A percentile compares a stretch with the other conserved stretches of the same genome.
phyloP scores from a whole-genome alignment of 64 coral and sea anemone species.

The Montipora sp. region DNA sequence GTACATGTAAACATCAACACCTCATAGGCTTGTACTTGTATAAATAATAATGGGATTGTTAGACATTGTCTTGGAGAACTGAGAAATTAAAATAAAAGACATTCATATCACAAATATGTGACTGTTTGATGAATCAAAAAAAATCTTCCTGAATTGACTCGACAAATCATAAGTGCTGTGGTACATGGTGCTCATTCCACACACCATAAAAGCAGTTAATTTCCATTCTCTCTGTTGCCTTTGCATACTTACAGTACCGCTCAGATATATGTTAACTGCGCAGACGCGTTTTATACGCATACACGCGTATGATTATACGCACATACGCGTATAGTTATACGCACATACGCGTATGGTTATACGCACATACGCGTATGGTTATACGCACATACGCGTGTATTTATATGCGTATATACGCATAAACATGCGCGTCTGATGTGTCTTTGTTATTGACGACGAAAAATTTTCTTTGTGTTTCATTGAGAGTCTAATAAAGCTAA shows the following conservation, averaged over 20 bases:
- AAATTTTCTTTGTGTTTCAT: too few relatives aligned
- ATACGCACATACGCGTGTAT: too few relatives aligned
- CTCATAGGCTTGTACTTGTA: slow-evolving; percentile 60
- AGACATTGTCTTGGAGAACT: slow-evolving; percentile 71
- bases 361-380: too few relatives aligned
- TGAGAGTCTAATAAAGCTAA: too few relatives aligned
- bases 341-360: too few relatives aligned
- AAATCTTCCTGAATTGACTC: slow-evolving; percentile 13
- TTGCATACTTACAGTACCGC: slow-evolving; percentile 36
- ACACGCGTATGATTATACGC: too few relatives aligned
- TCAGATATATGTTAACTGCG: too few relatives aligned
- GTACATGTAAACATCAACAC: slow-evolving; percentile 53
- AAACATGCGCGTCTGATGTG: too few relatives aligned
- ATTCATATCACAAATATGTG: slow-evolving; percentile 43
- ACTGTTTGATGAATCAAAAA: slow-evolving; percentile 31
- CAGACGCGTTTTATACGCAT: too few relatives aligned
- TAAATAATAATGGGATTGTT: slow-evolving; percentile 45
- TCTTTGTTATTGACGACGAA: too few relatives aligned
- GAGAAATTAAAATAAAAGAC: slow-evolving; percentile 10
- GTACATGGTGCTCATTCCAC: slow-evolving; percentile 74
- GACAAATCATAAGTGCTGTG: slow-evolving; percentile 74
- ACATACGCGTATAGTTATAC: too few relatives aligned
- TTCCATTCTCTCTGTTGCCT: slow-evolving; percentile 63
- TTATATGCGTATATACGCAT: too few relatives aligned
- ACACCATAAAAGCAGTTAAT: slow-evolving; percentile 77